Percentiles rank a stretch among this genome's conserved stretches.
Conservation (phyloP, 2,888 invertebrate species). For the Anoncus sp. region DNA sequence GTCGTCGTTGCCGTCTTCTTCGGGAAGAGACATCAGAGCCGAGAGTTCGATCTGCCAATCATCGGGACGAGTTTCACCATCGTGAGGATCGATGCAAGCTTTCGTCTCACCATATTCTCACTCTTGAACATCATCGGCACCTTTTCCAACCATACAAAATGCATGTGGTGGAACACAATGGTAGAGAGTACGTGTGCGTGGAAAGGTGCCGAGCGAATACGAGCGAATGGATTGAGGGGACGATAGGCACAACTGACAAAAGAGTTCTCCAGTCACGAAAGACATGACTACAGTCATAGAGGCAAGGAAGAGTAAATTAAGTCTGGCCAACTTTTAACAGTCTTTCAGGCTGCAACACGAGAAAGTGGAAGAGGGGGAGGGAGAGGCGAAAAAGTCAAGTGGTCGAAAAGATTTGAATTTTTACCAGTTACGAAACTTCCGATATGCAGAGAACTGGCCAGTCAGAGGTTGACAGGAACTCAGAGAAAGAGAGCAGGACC, state of each 20-base stretch:
- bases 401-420: slow-evolving; percentile 33
- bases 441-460: slow-evolving; percentile 9
- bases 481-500: background rate
- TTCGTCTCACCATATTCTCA: slow-evolving; percentile 26
- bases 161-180: slow-evolving; percentile 15
- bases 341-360: slow-evolving; percentile 27
- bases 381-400: slow-evolving; percentile 24
- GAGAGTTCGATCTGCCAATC: slow-evolving; percentile 69
- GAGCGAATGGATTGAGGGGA: slow-evolving; percentile 56
- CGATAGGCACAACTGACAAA: slow-evolving; percentile 66
- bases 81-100: slow-evolving; percentile 25
- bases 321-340: slow-evolving; percentile 51
- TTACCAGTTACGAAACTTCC: slow-evolving; percentile 5
- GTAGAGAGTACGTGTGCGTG: slow-evolving; percentile 14
- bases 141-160: slow-evolving; percentile 24
- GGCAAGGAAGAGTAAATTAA: slow-evolving; percentile 26
- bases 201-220: background rate
- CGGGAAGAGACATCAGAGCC: slow-evolving; percentile 46
- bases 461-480: slow-evolving; percentile 20
- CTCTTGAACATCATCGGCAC: slow-evolving; percentile 16
- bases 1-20: slow-evolving; percentile 29
- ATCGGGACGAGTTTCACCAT: slow-evolving; percentile 58
- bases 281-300: slow-evolving; percentile 5
- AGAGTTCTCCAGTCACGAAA: slow-evolving; percentile 30
- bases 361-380: slow-evolving; percentile 14